Evolutionary conservation across 1,140 invertebrate genomes (phyloP), one percentile per base, ranked within the genome.

Genomic region (Philopotamus ludificatus): DNA sequence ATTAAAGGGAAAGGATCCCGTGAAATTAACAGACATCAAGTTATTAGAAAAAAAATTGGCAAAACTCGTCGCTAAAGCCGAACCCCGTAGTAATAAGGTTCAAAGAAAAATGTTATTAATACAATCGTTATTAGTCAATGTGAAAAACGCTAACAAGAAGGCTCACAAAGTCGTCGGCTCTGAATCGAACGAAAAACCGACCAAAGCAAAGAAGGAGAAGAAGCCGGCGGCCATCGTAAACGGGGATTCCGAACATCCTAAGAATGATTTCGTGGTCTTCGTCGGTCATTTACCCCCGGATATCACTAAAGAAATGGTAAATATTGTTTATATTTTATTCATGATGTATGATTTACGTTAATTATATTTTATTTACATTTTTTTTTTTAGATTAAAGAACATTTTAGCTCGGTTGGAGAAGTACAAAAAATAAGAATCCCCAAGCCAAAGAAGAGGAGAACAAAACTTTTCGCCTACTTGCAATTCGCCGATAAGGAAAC

Each of bases 381-480:
- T 41, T 16, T 23, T 41, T 60, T 66, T n/a, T 22, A 70, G 68
- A 23, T 70, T 3, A 71, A 71, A 8, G 75, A 78, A 21, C 80
- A 82, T 67, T 83, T 83, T 51, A 73, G 73, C n/a, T 77, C 76
- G 66, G 75, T 74, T 7, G 73, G 74, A 18, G 63, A 74, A 25
- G 67, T 83, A 22, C 50, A 66, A 9, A 71, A 73, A 57, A 70
- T 83, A 7, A 72, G 74, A 63, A 76, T 82, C 28, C 78, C 77
- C 10, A 72, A 53, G 2, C 73, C 75, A 12, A 70, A 72, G 54
- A 68, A 72, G 62, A 16, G 76, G 76, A 41, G 71, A 66, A 20
- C n/a, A 7, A 74, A 74, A 64, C 79, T 79, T 23, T 78, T 81
- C 72, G 77, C 74, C 12, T 81, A 77, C 70, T 69, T 83, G n/a